Evolutionary conservation across 37 sponge, comb jelly and placozoan genomes (phyloP), one percentile per base, ranked within the genome.

Genomic region (Dysidea cf. avara): DNA sequence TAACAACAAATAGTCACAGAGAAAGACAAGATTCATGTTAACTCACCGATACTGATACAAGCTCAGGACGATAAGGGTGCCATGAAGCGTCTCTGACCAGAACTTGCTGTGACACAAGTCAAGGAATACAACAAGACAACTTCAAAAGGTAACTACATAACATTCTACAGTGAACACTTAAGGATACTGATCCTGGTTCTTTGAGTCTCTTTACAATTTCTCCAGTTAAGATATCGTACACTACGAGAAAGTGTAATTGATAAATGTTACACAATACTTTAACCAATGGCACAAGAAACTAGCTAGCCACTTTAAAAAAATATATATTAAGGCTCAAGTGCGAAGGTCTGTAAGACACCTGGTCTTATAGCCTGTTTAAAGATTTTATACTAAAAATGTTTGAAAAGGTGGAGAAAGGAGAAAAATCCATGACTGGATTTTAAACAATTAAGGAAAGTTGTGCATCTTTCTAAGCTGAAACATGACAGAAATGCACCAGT

Each of bases 211-310:
- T 22, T 14, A 89, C 87, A 16, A 89, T 61, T 28, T 86, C 74
- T 56, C 90, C 95, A 35, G 81, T 86, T 43, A 90, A 74, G 0
- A 89, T 63, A 68, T 94, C 95, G 52, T 86, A 94, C 21, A 94
- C 84, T 83, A 61, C 31, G 69, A 7, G 22, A 0, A 49, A 38
- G 53, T n/a, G n/a, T n/a, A n/a, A n/a, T n/a, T n/a, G n/a, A n/a
- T n/a, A n/a, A n/a, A n/a, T n/a, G n/a, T n/a, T n/a, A n/a, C n/a
- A n/a, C n/a, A n/a, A n/a, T n/a, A 9, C 1, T 3, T n/a, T 22
- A 40, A 9, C 3, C 21, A 30, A 12, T n/a, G n/a, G n/a, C n/a
- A n/a, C n/a, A n/a, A n/a, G n/a, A n/a, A n/a, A n/a, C n/a, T n/a
- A n/a, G n/a, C n/a, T n/a, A n/a, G n/a, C n/a, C n/a, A 73, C 18